Evolutionary conservation across 2,113 vertebrate species (phyloP).

Genomic region (Bagarius yarrelli): DNA sequence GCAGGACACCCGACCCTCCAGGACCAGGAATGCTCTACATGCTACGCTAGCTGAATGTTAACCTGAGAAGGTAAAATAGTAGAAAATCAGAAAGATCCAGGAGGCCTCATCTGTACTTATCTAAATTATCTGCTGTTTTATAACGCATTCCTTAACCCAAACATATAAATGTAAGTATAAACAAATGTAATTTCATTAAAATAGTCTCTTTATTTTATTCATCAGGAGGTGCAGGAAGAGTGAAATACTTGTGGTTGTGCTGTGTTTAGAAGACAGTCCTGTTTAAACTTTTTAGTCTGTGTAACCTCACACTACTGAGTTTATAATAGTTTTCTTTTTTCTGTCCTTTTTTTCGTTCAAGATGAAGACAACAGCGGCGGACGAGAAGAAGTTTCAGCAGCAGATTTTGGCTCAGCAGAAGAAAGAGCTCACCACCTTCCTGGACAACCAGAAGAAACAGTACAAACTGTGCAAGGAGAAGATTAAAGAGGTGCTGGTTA

Average conservation of each 20-base stretch:
- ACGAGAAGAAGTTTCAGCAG: slow-evolving; percentile 99
- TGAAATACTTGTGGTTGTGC: background rate
- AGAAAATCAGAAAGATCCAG: too few relatives aligned
- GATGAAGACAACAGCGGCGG: slow-evolving; percentile 88
- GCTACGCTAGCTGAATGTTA: too few relatives aligned
- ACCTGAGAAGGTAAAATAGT: too few relatives aligned
- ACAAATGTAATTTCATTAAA: too few relatives aligned
- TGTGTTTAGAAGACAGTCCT: background rate
- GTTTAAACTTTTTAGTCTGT: background rate
- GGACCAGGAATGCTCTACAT: too few relatives aligned
- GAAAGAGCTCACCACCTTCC: slow-evolving; percentile 97
- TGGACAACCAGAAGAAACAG: slow-evolving; percentile 98
- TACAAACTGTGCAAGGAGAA: slow-evolving; percentile 99
- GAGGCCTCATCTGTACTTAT: too few relatives aligned
- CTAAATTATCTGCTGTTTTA: too few relatives aligned
- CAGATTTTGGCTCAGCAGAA: slow-evolving; percentile 98
- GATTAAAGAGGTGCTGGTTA: slow-evolving; percentile 89
- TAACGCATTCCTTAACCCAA: too few relatives aligned
- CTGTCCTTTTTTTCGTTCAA: slow-evolving; percentile 52
- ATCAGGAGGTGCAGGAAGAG: background rate
- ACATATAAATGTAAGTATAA: too few relatives aligned
- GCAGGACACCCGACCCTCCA: too few relatives aligned
- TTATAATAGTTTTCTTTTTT: background rate
- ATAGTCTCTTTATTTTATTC: too few relatives aligned
- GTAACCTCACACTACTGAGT: background rate